Conservation (phyloP, 2,113 vertebrate species). For the Hiodon alosoides region DNA sequence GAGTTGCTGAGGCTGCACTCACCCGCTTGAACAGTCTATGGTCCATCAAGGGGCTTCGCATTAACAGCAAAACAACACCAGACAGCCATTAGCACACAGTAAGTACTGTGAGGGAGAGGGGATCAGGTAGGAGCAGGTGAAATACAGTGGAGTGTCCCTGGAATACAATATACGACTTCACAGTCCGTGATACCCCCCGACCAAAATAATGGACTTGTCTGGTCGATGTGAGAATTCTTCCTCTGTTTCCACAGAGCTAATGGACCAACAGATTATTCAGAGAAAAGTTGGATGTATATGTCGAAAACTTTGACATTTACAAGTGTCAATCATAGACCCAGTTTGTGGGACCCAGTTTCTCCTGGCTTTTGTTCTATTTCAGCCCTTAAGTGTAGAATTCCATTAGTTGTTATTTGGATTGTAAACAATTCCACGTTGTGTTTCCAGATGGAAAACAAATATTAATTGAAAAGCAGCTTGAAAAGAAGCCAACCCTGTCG, state of each 20-base stretch:
- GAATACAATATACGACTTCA: background rate
- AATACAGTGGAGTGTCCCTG: background rate
- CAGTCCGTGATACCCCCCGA: background rate
- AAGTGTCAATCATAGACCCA: no score
- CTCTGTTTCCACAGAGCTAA: background rate
- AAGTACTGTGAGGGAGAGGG: slow-evolving; percentile 55
- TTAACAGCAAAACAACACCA: slow-evolving; percentile 98
- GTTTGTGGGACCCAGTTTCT: no score
- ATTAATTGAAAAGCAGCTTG: no score
- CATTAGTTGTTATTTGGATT: no score
- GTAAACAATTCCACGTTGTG: no score
- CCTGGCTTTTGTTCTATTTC: no score
- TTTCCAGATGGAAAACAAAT: no score
- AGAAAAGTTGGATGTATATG: no score
- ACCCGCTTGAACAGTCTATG: slow-evolving; percentile 99
- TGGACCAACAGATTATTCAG: background rate
- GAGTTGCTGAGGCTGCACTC: slow-evolving; percentile 96
- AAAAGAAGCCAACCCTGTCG: no score
- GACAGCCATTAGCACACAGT: slow-evolving; percentile 95
- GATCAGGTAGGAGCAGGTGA: slow-evolving; percentile 36
- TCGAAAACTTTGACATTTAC: no score
- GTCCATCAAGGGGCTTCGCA: slow-evolving; percentile 99
- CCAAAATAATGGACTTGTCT: slow-evolving; percentile 35
- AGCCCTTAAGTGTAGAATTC: no score
- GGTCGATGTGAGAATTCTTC: background rate